Evolutionary conservation across 2,888 invertebrate species (phyloP), one percentile per base, ranked within the genome.

Genomic region (Napeogenes inachia): DNA sequence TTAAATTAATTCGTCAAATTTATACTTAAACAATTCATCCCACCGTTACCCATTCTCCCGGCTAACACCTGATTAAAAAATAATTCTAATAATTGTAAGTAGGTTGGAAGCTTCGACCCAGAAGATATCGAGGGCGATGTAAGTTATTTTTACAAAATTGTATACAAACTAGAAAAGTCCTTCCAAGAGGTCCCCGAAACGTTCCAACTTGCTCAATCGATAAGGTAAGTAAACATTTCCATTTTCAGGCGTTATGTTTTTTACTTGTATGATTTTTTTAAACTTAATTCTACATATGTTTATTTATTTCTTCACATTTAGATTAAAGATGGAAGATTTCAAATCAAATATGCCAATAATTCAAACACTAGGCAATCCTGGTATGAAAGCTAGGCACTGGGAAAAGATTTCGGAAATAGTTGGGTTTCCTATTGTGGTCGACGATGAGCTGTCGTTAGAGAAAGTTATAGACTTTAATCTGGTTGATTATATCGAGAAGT

Each of bases 381-480:
- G 98, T 59, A 94, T 99, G 94, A 96, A 97, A 77, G 92, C 91
- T 2, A 93, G 97, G 0, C 98, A 98, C 82, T 98, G 98, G 98
- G 97, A 97, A 76, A 95, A 95, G 85, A 94, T 99, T 4, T 98
- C 98, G 0, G 98, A 98, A 76, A 96, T 98, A 65, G 96, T 98
- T 70, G 98, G 98, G 0, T 98, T 97, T 82, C 97, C 97, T 0
- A 95, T 99, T 53, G 93, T 94, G 65, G 95, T 97, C 0, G 96
- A 97, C 64, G 94, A 95, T 0, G 94, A 94, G 38, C 90, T 97
- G 68, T 96, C 97, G 0, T 87, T 99, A 45, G 95, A 80, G 60
- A 96, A 96, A 84, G 94, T 98, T 8, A 94, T 97, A 57, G 98
- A 98, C 78, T 96, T 97, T 81, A 96, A 97, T 56, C 89, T 99